Base-by-base conservation (phyloP, 1,140 invertebrate genomes). In the Drosophila rufa region DNA sequence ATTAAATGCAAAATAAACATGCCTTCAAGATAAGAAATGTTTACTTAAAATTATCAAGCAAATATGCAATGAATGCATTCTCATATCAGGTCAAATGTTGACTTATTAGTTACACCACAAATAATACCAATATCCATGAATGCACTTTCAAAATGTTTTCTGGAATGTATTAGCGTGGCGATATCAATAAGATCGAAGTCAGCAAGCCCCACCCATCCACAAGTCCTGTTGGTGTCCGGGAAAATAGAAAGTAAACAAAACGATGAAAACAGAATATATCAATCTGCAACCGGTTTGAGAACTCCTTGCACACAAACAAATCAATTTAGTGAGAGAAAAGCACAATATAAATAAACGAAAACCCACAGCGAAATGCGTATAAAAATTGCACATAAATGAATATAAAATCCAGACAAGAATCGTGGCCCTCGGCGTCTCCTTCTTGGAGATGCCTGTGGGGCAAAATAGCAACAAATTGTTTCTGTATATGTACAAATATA, bases 301-400 rank as follows among this genome's bases (percentile, higher is more conserved):
- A 46, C 40, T 70, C 22, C 33, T 62, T 68, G 64, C 25, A n/a
- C 67, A 36, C 62, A 43, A 50, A 51, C 68, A 73, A 73, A 71
- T 73, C 55, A 73, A 73, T 73, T 73, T 60, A 73, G 38, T 43
- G 45, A 30, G 27, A 42, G 45, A 51, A 60, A 38, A 70, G 17
- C 62, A 15, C 40, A 68, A 73, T 48, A 40, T 48, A 57, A 73
- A 71, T 58, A 70, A 58, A 69, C 30, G 12, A 33, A 71, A 42
- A 17, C 30, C 61, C 4, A 67, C 19, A 42, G 47, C 33, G 38
- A 69, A 51, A 53, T 36, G 51, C 61, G 51, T 45, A 68, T 22
- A 61, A 46, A 71, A 59, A 59, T 59, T 50, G 70, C 68, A 73
- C 55, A 73, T 73, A 60, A 73, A 73, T 73, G 55, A 73, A 73